Percentiles rank a stretch among this genome's conserved stretches.
These are phyloP conservation scores for Tricholaema leucomelas DNA, from an alignment of 2,113 vertebrate genomes.

Conservation along the genomic window DNA sequence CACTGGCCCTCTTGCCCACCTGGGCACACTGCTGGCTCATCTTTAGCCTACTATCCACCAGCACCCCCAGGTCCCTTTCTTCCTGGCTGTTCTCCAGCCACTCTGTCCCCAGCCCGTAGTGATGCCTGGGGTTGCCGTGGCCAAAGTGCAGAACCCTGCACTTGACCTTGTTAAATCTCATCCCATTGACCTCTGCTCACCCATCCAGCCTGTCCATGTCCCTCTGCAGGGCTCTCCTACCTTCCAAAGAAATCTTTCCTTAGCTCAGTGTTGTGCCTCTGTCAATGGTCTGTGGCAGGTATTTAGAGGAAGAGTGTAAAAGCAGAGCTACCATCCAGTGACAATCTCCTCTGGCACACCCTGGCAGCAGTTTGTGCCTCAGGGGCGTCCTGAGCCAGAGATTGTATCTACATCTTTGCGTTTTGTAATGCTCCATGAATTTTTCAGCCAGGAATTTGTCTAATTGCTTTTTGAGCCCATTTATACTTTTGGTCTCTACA, in stretches of 20 bases:
- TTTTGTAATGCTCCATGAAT: slow-evolving; percentile 66
- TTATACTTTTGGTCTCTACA: slow-evolving; percentile 53
- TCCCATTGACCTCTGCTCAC: no score
- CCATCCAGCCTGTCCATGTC: no score
- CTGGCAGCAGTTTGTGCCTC: slow-evolving; percentile 63
- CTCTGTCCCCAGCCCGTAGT: no score
- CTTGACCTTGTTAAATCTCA: no score
- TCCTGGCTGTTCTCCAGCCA: no score
- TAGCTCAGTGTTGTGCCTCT: not conserved
- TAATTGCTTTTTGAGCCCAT: slow-evolving; percentile 62
- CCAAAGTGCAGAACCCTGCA: no score
- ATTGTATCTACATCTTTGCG: slow-evolving; percentile 61
- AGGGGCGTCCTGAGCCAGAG: slow-evolving; percentile 33
- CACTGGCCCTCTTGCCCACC: no score
- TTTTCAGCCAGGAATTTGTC: slow-evolving; percentile 70
- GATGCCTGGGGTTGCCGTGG: no score
- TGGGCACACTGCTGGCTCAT: no score
- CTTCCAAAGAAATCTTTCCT: not conserved
- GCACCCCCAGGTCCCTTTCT: no score
- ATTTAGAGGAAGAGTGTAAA: not conserved
- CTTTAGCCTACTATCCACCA: no score
- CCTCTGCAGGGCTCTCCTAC: no score
- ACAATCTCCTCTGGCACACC: slow-evolving; percentile 54
- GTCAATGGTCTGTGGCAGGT: slow-evolving; percentile 3
- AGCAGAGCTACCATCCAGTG: not conserved